Base-by-base conservation (phyloP, 2,797 vertebrate genomes). In the Natrix natrix region DNA sequence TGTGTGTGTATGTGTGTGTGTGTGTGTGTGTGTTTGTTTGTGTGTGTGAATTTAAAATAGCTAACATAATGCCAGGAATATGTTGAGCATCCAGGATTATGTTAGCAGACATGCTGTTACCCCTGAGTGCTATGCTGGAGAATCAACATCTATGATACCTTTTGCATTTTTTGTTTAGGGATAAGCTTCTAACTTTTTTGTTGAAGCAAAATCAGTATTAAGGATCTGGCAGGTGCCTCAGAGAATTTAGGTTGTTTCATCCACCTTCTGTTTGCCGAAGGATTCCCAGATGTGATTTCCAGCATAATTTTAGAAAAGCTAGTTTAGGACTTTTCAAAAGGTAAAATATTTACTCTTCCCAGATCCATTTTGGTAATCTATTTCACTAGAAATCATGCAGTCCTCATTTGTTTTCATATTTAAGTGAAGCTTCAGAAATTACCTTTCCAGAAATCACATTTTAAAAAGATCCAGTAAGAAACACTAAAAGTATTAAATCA, bases 101-200 rank as follows among this genome's bases (percentile, higher is more conserved):
- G 32, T 17, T n/a, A 13, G 4, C 16, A 94, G 90, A 37, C 96
- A 97, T 95, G 95, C 93, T 94, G 91, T 95, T 83, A 93, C 11
- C 91, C 26, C 90, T 94, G 6, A 60, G 52, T 17, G 8, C 1
- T 32, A 66, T 17, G 26, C 26, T n/a, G 56, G 55, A 8, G 22
- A 28, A 86, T 37, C 32, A 57, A 57, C 57, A 37, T 57, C 37
- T 54, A 24, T 87, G 78, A 48, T 8, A 32, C 17, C 22, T 87
- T 86, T 57, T 61, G 83, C 57, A 48, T 61, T 17, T 52, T 66
- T 66, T 37, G 20, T 56, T 56, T 74, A 22, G 1, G 8, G 7
- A 22, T 32, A 54, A 7, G 13, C 22, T n/a, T 90, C 17, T 54
- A 69, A 20, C 8, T 74, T 66, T 56, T 74, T 5, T 56, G 52